Conservation (phyloP, 1,140 invertebrate species). For the Cydia splendana region DNA sequence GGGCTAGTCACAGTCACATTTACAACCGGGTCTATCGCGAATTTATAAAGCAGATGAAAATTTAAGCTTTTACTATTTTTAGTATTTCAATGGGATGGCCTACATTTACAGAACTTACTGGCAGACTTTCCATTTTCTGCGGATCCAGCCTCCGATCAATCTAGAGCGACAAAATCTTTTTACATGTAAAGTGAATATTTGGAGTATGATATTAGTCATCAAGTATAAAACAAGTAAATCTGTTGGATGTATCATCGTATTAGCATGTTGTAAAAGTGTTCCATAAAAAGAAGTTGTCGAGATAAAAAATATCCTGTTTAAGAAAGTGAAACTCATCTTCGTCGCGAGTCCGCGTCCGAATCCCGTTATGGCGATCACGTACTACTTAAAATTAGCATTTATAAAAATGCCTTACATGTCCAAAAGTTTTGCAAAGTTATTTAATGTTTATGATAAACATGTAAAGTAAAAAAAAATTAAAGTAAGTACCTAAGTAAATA, state of each 20-base stretch:
- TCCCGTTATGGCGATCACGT: slow-evolving; percentile 23
- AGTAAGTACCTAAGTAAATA: too few species aligned
- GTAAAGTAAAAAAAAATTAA: not conserved
- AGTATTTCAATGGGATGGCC: too few species aligned
- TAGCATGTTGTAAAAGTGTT: slow-evolving; percentile 15
- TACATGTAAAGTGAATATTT: not conserved
- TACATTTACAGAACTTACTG: not conserved
- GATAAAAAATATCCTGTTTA: slow-evolving; percentile 26
- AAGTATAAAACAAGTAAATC: not conserved
- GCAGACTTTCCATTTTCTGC: too few species aligned
- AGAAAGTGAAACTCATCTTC: slow-evolving; percentile 33
- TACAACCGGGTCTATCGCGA: too few species aligned
- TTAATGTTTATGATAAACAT: not conserved
- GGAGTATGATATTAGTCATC: not conserved
- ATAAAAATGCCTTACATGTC: not conserved
- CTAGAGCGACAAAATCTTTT: not conserved
- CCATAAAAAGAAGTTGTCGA: slow-evolving; percentile 18
- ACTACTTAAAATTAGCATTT: slow-evolving; percentile 16
- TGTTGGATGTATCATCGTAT: not conserved
- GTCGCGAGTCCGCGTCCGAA: not conserved
- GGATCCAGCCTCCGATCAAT: not conserved
- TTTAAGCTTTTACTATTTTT: too few species aligned
- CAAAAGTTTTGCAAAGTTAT: not conserved
- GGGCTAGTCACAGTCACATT: too few species aligned
- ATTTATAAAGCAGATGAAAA: too few species aligned